Conservation (phyloP, 2,113 vertebrate genomes). For the Istiophorus platypterus region DNA sequence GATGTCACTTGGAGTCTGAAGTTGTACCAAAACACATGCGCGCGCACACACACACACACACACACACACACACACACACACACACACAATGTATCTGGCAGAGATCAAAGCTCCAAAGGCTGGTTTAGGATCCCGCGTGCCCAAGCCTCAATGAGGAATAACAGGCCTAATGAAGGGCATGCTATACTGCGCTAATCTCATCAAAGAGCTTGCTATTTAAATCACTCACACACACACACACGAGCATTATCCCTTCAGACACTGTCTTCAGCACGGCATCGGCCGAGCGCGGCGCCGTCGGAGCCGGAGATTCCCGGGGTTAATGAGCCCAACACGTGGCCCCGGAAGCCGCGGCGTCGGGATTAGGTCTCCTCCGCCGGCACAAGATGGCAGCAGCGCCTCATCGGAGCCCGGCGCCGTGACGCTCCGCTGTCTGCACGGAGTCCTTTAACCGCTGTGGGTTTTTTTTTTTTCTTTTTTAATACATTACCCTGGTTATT, state of each 20-base stretch:
- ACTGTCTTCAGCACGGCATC: neutral
- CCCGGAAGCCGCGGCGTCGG: neutral
- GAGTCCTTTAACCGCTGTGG: neutral
- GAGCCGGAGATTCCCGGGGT: neutral
- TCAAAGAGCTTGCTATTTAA: conserved; percentile 27
- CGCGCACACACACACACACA: conserved; percentile 2
- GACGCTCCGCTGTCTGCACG: fast-evolving
- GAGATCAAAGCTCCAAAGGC: conserved; percentile 16
- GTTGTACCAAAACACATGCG: neutral
- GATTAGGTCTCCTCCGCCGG: neutral
- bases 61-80: conserved; percentile 6
- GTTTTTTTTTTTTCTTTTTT: no score
- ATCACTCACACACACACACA: neutral
- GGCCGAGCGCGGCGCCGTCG: neutral
- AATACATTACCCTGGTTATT: conserved; percentile 1
- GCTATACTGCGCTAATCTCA: conserved; percentile 24
- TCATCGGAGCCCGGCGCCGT: neutral
- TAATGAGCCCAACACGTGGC: neutral
- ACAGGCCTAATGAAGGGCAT: conserved; percentile 22
- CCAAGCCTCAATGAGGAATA: conserved; percentile 21
- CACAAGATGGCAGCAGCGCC: conserved; percentile 77
- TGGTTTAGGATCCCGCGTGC: conserved; percentile 8
- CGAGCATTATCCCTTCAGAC: no score
- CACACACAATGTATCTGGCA: neutral
- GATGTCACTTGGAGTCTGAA: no score